phyloP scores from a whole-genome alignment of 2,888 invertebrate genomes.

The Dryococelus australis region DNA sequence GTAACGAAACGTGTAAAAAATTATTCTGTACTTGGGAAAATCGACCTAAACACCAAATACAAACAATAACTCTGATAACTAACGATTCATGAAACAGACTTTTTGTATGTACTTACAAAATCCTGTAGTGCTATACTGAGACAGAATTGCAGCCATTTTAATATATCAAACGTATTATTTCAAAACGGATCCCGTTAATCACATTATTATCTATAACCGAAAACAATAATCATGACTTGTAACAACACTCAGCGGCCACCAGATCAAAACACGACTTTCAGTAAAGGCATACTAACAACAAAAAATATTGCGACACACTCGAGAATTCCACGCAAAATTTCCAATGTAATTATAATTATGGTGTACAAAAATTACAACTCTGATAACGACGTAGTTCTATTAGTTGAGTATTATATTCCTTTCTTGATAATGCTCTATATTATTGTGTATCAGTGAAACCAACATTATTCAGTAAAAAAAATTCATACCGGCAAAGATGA shows the following conservation, averaged over 20 bases:
- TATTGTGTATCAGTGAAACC: too few relatives aligned
- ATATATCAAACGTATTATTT: background rate
- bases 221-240: background rate
- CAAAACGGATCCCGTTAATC: background rate
- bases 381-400: too few relatives aligned
- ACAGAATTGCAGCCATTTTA: slow-evolving; percentile 54
- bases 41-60: background rate
- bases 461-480: too few relatives aligned
- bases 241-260: background rate
- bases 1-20: background rate
- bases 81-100: background rate
- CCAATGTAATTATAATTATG: too few relatives aligned
- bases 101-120: slow-evolving; percentile 54
- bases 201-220: background rate
- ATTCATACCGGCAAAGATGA: too few relatives aligned
- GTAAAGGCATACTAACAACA: background rate
- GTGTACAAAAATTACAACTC: too few relatives aligned
- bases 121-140: slow-evolving; percentile 55
- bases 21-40: too few relatives aligned
- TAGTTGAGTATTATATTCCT: too few relatives aligned
- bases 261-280: background rate
- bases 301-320: background rate
- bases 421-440: too few relatives aligned
- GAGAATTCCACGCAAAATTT: too few relatives aligned
- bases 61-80: background rate